phyloP scores from a whole-genome alignment of 2,888 invertebrate genomes.

The Osmoderma eremita region DNA sequence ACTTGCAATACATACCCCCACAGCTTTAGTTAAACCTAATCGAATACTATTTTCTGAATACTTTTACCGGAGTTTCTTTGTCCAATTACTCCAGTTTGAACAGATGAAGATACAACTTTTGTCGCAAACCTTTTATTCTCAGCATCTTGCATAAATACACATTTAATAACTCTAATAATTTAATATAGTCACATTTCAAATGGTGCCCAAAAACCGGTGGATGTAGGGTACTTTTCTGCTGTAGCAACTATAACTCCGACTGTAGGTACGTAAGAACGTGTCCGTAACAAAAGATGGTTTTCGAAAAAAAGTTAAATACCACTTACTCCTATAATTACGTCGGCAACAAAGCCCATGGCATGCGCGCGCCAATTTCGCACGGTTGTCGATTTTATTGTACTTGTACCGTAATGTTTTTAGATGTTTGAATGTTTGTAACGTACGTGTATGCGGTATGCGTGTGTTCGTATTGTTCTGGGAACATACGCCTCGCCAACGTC shows the following conservation, averaged over 20 bases:
- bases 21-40: too few relatives aligned
- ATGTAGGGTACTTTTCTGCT: background rate
- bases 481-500: background rate
- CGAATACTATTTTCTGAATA: too few relatives aligned
- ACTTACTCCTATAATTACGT: conserved; percentile 34
- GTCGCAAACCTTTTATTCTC: too few relatives aligned
- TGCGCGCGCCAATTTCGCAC: conserved; percentile 26
- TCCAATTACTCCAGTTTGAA: too few relatives aligned
- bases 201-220: background rate
- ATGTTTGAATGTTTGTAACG: conserved; percentile 1
- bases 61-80: too few relatives aligned
- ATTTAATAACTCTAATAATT: too few relatives aligned
- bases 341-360: conserved; percentile 26
- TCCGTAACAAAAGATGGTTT: conserved; percentile 31
- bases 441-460: background rate
- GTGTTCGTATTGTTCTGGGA: conserved; percentile 9
- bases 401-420: background rate
- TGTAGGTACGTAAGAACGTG: conserved; percentile 26
- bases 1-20: too few relatives aligned
- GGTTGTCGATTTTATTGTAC: conserved; percentile 25
- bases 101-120: too few relatives aligned
- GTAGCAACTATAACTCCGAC: conserved; percentile 1
- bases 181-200: background rate
- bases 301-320: conserved; percentile 25
- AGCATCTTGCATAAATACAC: too few relatives aligned